These are phyloP conservation scores for Zophobas morio DNA, from an alignment of 1,140 invertebrate species.

Conservation along the genomic window DNA sequence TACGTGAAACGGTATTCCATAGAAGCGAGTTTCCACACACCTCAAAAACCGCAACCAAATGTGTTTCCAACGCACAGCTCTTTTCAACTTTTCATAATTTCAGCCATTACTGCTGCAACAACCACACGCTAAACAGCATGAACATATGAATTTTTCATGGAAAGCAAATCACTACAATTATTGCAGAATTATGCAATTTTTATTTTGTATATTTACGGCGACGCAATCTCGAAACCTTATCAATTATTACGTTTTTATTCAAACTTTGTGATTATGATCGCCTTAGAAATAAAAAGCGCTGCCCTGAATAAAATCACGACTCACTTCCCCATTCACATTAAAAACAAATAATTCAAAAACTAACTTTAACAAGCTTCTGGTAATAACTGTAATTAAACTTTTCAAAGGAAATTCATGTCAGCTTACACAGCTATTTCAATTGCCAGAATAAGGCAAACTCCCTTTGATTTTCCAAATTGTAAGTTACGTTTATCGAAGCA, in stretches of 20 bases:
- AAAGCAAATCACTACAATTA: constrained; percentile 33
- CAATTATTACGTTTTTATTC: constrained; percentile 38
- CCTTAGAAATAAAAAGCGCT: constrained; percentile 31
- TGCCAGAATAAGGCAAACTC: too few species aligned
- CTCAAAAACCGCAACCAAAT: too few species aligned
- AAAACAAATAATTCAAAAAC: constrained; percentile 25
- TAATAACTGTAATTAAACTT: constrained; percentile 16
- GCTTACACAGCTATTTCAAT: background rate
- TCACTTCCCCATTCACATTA: constrained; percentile 13
- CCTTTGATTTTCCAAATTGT: too few species aligned
- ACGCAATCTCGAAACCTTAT: constrained; percentile 12
- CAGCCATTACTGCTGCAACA: background rate
- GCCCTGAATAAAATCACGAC: constrained; percentile 20
- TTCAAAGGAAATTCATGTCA: constrained; percentile 4
- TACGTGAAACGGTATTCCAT: too few species aligned
- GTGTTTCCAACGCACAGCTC: too few species aligned
- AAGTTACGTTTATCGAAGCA: too few species aligned
- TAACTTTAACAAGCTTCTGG: background rate
- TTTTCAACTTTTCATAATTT: background rate
- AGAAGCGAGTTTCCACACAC: too few species aligned
- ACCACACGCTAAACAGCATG: background rate
- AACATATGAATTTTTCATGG: constrained; percentile 30
- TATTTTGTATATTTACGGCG: constrained; percentile 18
- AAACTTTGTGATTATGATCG: constrained; percentile 15
- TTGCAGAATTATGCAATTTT: constrained; percentile 32